Base-by-base conservation (phyloP, 2,797 vertebrate genomes). In the Enteromius trimaculatus region DNA sequence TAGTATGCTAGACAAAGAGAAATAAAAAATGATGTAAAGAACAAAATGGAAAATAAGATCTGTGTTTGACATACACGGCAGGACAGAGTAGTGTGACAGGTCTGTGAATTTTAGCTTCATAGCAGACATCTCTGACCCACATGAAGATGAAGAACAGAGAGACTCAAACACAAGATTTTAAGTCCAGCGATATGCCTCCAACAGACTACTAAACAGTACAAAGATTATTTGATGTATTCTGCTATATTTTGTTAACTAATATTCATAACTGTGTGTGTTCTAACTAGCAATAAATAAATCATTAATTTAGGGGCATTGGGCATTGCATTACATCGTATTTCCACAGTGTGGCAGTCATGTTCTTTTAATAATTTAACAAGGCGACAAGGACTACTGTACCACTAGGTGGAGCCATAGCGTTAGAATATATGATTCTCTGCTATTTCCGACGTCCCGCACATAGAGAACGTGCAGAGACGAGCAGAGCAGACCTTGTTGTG, bases 341-440 rank as follows among this genome's bases (percentile, higher is more conserved):
- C 69, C 79, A 84, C 79, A n/a, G n/a, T 66, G 83, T 16, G 80
- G 29, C 68, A 74, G 42, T 71, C 70, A 23, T 70, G 26, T 69
- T 68, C n/a, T 47, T n/a, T 31, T 21, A 17, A 31, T 34, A 21
- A 69, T 51, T 23, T 29, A 31, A n/a, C 69, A 0, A 79, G 44
- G 6, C n/a, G 85, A 31, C 21, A 3, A 6, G 7, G 6, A 53
- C 34, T 42, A 1, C 29, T 44, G 2, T 34, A 77, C 82, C 84
- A 66, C 69, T 39, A 75, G 84, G 69, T 72, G 76, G 82, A 49
- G 70, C 49, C n/a, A 51, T 11, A 47, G 69, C 31, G 69, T 31
- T 11, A 39, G 14, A 55, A 65, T 26, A 1, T 14, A 60, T 4
- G 31, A 29, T 49, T 26, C 26, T 19, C 58, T 47, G 26, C 23